Conservation (phyloP, 1,140 invertebrate species). For the Caenorhabditis briggsae region DNA sequence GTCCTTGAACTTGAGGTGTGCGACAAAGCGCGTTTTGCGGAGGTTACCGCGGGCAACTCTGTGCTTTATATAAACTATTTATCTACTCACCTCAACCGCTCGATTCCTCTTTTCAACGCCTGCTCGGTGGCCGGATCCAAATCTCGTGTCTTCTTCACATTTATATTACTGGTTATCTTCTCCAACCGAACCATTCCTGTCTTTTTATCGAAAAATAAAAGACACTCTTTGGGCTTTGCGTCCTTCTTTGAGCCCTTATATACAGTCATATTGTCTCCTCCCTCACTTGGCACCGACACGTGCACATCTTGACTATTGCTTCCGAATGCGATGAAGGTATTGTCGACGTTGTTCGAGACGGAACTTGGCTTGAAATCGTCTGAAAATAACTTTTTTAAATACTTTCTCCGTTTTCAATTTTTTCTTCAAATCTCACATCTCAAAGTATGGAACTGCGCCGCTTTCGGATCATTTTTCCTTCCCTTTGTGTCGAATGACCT, state of each 20-base stretch:
- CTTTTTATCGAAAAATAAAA: conserved; percentile 66
- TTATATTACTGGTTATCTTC: conserved; percentile 63
- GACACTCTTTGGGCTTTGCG: conserved; percentile 64
- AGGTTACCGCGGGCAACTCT: too few relatives aligned
- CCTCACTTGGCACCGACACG: conserved; percentile 63
- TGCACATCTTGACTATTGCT: conserved; percentile 62
- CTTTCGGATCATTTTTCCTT: conserved; percentile 45
- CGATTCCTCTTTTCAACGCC: conserved; percentile 37
- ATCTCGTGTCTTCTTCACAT: conserved; percentile 64
- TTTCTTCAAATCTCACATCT: conserved; percentile 17
- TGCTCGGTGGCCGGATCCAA: conserved; percentile 32
- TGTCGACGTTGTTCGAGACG: conserved; percentile 57
- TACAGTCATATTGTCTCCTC: conserved; percentile 60
- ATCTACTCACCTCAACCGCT: not conserved
- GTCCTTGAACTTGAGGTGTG: too few relatives aligned
- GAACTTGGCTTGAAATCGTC: conserved; percentile 68
- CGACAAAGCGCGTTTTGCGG: too few relatives aligned
- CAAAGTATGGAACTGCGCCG: conserved; percentile 23
- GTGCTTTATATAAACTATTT: too few relatives aligned
- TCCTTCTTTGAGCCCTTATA: conserved; percentile 66
- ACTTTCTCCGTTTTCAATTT: not conserved
- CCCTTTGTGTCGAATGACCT: conserved; percentile 1
- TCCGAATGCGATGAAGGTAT: conserved; percentile 60
- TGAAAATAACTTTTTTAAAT: conserved; percentile 22
- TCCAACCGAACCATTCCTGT: conserved; percentile 63